These are phyloP conservation scores for Thera britannica DNA, from an alignment of 2,888 invertebrate genomes.

Conservation along the genomic window DNA sequence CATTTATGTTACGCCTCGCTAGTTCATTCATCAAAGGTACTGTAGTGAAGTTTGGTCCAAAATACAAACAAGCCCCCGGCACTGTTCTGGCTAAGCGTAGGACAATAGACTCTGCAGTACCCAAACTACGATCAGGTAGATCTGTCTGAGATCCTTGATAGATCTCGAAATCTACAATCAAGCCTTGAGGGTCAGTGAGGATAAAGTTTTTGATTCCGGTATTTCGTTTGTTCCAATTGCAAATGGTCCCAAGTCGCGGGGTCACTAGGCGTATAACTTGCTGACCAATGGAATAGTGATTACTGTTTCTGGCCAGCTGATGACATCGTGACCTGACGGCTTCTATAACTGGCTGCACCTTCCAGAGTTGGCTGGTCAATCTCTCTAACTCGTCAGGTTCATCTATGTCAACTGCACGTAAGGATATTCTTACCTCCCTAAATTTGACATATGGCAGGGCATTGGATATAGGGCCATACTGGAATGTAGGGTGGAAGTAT, in stretches of 20 bases:
- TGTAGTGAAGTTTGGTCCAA: conserved; percentile 30
- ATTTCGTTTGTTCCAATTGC: conserved; percentile 52
- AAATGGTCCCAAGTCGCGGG: conserved; percentile 40
- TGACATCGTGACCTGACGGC: conserved; percentile 45
- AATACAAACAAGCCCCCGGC: conserved; percentile 23
- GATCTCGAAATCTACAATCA: conserved; percentile 46
- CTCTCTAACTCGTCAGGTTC: conserved; percentile 33
- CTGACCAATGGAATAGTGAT: conserved; percentile 41
- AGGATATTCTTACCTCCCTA: conserved; percentile 29
- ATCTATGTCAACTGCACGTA: conserved; percentile 23
- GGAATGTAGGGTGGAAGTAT: conserved; percentile 31
- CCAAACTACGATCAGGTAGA: conserved; percentile 35
- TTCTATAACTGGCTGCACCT: conserved; percentile 47
- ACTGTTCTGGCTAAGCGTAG: conserved; percentile 40
- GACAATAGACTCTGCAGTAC: conserved; percentile 39
- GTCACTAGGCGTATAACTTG: conserved; percentile 41
- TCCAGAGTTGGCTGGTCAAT: conserved; percentile 32
- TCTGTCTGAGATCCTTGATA: conserved; percentile 38
- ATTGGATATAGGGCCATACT: conserved; percentile 30
- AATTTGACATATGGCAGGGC: conserved; percentile 32
- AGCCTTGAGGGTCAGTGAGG: conserved; percentile 44
- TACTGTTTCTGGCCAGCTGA: conserved; percentile 34
- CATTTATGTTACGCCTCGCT: conserved; percentile 29
- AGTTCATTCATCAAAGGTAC: conserved; percentile 40
- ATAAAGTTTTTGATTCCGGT: conserved; percentile 58